These are phyloP conservation scores for Andrena flavipes DNA, from an alignment of 2,888 invertebrate species.

Conservation along the genomic window DNA sequence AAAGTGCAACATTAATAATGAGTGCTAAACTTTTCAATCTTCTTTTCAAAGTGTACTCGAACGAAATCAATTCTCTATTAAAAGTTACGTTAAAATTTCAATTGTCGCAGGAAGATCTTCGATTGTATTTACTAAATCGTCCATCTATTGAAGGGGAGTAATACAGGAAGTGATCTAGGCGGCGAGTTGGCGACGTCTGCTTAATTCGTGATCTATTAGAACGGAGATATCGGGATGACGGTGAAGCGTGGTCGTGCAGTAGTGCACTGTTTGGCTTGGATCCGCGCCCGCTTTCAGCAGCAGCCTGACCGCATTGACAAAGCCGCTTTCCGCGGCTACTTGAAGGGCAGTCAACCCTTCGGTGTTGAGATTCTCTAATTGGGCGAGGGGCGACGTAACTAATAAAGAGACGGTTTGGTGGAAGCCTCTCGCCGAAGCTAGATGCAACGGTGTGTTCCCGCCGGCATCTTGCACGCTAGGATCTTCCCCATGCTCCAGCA, in stretches of 20 bases:
- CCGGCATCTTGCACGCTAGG: slow-evolving; percentile 79
- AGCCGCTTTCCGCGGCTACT: slow-evolving; percentile 83
- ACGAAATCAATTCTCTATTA: slow-evolving; percentile 11
- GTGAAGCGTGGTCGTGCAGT: slow-evolving; percentile 72
- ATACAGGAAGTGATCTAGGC: slow-evolving; percentile 64
- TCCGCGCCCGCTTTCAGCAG: slow-evolving; percentile 78
- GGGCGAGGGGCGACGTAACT: slow-evolving; percentile 78
- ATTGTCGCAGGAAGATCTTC: not conserved
- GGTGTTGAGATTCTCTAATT: slow-evolving; percentile 80
- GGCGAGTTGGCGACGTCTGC: slow-evolving; percentile 78
- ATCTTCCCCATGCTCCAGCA: slow-evolving; percentile 78
- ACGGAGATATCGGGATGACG: slow-evolving; percentile 77
- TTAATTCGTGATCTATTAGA: slow-evolving; percentile 76
- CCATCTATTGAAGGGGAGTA: not conserved
- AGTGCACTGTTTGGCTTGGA: slow-evolving; percentile 71
- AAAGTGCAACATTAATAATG: slow-evolving; percentile 1
- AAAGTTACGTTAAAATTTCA: not conserved
- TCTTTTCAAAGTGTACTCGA: not conserved
- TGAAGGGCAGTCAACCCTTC: slow-evolving; percentile 82
- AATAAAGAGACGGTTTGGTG: slow-evolving; percentile 80
- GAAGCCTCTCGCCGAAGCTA: slow-evolving; percentile 83
- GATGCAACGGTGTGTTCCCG: slow-evolving; percentile 83
- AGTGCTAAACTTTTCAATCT: not conserved
- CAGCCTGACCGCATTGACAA: slow-evolving; percentile 78
- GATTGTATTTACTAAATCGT: slow-evolving; percentile 12